Evolutionary conservation across 2,888 invertebrate species (phyloP), one percentile per base, ranked within the genome.

Genomic region (Seira musarum): DNA sequence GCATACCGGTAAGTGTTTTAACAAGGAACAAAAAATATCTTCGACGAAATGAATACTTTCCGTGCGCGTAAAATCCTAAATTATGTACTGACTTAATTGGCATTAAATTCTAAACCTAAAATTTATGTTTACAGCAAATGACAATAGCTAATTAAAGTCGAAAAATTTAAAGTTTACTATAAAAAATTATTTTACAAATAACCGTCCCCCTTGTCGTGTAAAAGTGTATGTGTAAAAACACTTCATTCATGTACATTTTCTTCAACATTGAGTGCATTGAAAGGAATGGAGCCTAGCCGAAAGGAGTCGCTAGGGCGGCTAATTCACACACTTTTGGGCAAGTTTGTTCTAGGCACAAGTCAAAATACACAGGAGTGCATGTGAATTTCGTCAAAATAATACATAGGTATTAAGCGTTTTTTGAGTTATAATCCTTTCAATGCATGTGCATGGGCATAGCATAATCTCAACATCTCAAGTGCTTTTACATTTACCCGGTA

Each of bases 271-370:
- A 13, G 53, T n/a, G 53, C 17, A 17, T 53, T 53, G 17, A 35
- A 49, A 78, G 71, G 78, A 78, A 78, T 78, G 78, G 78, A 78
- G 78, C 70, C 70, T 40, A 77, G 70, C 71, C 71, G 65, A 70
- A 65, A 63, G 70, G 35, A 64, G 25, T 13, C 67, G 49, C 30
- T 17, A 49, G 8, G 5, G n/a, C 53, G 65, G 30, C 70, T 53
- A 69, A 76, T 25, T 57, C 19, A 21, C 1, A 24, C 67, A 40
- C 15, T 5, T 15, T 25, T 22, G 35, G 22, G 75, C 77, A 25
- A 77, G 70, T 77, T 72, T 78, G 78, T 78, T 71, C 13, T 61
- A 46, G 78, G 78, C 25, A 72, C 21, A 21, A 13, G 70, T 60
- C 35, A 60, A 70, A 70, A 70, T 70, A 8, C 19, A 65, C 64